phyloP scores from a whole-genome alignment of 1,140 invertebrate genomes.

The Drosophila chauvacae region DNA sequence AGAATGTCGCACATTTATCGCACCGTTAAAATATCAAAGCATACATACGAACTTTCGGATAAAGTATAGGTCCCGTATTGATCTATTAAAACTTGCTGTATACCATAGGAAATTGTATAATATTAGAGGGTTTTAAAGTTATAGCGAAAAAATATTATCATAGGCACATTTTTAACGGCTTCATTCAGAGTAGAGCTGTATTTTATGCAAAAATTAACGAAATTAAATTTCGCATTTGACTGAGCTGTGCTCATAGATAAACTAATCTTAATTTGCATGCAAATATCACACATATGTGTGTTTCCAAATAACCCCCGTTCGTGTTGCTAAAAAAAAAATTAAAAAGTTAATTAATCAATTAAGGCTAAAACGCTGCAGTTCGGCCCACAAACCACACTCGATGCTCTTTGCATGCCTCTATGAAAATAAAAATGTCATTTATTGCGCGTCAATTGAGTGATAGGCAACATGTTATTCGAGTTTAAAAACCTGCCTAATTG shows the following conservation, averaged over 20 bases:
- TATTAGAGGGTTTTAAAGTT: too few relatives aligned
- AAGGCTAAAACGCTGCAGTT: slow-evolving; percentile 1
- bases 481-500: slow-evolving; percentile 48
- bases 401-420: slow-evolving; percentile 1
- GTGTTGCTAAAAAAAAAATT: slow-evolving; percentile 26
- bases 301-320: not conserved
- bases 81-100: too few relatives aligned
- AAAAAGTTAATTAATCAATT: slow-evolving; percentile 46
- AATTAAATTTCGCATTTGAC: slow-evolving; percentile 22
- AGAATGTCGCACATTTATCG: too few relatives aligned
- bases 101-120: too few relatives aligned
- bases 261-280: slow-evolving; percentile 27
- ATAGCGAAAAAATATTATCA: not conserved
- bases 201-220: slow-evolving; percentile 1
- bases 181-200: not conserved
- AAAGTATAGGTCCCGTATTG: too few relatives aligned
- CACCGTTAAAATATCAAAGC: too few relatives aligned
- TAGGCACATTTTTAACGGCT: not conserved
- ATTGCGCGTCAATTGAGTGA: slow-evolving; percentile 34
- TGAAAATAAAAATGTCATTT: slow-evolving; percentile 46
- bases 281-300: not conserved
- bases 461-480: slow-evolving; percentile 53
- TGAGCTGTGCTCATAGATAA: slow-evolving; percentile 27
- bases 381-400: slow-evolving; percentile 33
- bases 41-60: too few relatives aligned